phyloP scores from a whole-genome alignment of 2,888 invertebrate genomes.

The Lamproptera curius region DNA sequence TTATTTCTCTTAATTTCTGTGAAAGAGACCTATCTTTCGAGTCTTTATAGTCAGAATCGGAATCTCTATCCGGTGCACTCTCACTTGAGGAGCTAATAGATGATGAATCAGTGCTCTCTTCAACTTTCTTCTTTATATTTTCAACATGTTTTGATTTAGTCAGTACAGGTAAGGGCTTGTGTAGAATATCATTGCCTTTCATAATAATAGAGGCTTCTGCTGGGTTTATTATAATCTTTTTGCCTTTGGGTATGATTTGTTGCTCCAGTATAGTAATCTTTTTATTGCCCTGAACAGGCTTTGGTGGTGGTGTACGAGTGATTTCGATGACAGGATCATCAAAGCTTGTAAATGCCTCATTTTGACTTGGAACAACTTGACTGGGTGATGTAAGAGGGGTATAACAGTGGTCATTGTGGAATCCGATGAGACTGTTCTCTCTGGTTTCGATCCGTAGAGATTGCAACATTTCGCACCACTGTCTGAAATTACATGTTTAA shows the following conservation, averaged over 20 bases:
- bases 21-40: slow-evolving; percentile 52
- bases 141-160: slow-evolving; percentile 50
- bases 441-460: slow-evolving; percentile 69
- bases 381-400: slow-evolving; percentile 84
- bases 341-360: slow-evolving; percentile 49
- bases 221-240: slow-evolving; percentile 60
- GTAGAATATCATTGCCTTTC: slow-evolving; percentile 62
- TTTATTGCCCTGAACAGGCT: slow-evolving; percentile 61
- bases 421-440: slow-evolving; percentile 78
- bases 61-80: slow-evolving; percentile 79
- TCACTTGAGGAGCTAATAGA: slow-evolving; percentile 71
- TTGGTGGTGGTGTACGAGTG: slow-evolving; percentile 61
- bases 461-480: slow-evolving; percentile 75
- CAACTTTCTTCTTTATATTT: slow-evolving; percentile 51
- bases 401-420: slow-evolving; percentile 90
- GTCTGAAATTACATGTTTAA: slow-evolving; percentile 35
- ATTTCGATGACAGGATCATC: slow-evolving; percentile 69
- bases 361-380: slow-evolving; percentile 58
- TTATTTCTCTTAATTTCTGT: slow-evolving; percentile 48
- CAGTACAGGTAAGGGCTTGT: slow-evolving; percentile 51
- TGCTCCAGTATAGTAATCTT: slow-evolving; percentile 73
- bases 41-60: slow-evolving; percentile 80
- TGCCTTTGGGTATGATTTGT: slow-evolving; percentile 71
- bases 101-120: slow-evolving; percentile 73
- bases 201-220: slow-evolving; percentile 51